Percentiles rank a stretch among this genome's conserved stretches.
Evolutionary conservation across 2,113 vertebrate species (phyloP).

Genomic region (Chitala chitala): DNA sequence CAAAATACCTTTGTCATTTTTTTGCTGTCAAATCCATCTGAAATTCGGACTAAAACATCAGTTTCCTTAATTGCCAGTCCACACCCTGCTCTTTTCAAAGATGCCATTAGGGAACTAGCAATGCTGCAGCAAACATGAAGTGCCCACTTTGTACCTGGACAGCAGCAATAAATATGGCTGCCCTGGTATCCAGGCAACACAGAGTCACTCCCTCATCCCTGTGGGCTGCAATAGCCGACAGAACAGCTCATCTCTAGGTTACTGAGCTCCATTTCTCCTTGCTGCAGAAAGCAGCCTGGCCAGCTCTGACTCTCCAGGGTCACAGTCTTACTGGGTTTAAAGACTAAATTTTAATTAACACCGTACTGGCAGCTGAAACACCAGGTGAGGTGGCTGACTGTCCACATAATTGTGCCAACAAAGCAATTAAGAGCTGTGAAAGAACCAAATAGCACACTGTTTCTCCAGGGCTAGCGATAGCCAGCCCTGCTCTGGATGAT

Average conservation of each 20-base stretch:
- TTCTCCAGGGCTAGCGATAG: not conserved
- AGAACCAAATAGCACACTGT: not conserved
- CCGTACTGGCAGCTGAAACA: not conserved
- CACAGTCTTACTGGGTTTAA: not conserved
- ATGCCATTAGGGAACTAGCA: not conserved
- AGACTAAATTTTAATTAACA: too few relatives aligned
- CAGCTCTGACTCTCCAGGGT: not conserved
- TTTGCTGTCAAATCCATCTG: not conserved
- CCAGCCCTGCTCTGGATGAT: not conserved
- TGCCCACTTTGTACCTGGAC: not conserved
- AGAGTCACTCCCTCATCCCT: conserved; percentile 18
- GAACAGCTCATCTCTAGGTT: conserved; percentile 4
- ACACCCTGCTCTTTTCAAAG: not conserved
- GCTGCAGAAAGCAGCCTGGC: not conserved
- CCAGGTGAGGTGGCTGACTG: not conserved
- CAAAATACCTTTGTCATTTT: too few relatives aligned
- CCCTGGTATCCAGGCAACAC: conserved; percentile 12
- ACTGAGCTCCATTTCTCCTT: not conserved
- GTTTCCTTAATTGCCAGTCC: not conserved
- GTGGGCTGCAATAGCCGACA: conserved; percentile 6
- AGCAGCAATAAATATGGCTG: not conserved
- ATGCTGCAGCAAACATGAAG: not conserved
- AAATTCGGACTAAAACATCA: too few relatives aligned
- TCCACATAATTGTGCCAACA: not conserved
- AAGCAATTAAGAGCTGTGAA: too few relatives aligned